Percentiles rank a stretch among this genome's conserved stretches.
These are phyloP conservation scores for Pseudococcus longispinus DNA, from an alignment of 2,888 invertebrate genomes.

Conservation along the genomic window DNA sequence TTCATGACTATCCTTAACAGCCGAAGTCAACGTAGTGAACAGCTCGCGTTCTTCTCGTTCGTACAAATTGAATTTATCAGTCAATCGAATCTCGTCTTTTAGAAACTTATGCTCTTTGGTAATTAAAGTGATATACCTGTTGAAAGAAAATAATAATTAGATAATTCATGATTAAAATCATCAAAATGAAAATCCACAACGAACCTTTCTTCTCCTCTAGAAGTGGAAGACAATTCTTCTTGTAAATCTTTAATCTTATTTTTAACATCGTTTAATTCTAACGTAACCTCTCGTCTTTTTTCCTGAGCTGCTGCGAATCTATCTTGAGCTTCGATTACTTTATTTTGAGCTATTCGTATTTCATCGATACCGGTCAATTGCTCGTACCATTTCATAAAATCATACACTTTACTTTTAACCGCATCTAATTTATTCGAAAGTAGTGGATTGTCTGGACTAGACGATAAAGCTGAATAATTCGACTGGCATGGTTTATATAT, in stretches of 20 bases:
- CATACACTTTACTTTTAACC: slow-evolving; percentile 51
- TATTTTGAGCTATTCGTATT: slow-evolving; percentile 76
- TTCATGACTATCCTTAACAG: slow-evolving; percentile 82
- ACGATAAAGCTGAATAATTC: slow-evolving; percentile 14
- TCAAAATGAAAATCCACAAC: slow-evolving; percentile 54
- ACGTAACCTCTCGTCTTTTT: slow-evolving; percentile 69
- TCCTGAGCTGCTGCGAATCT: slow-evolving; percentile 73
- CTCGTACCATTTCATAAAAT: slow-evolving; percentile 68
- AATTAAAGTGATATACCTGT: slow-evolving; percentile 65
- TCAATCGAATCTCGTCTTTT: slow-evolving; percentile 65
- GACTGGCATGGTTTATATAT: background rate
- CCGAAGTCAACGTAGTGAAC: slow-evolving; percentile 74
- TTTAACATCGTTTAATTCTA: slow-evolving; percentile 70
- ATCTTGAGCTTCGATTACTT: slow-evolving; percentile 75
- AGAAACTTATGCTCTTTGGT: slow-evolving; percentile 70
- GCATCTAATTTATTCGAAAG: background rate
- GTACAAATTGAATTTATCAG: slow-evolving; percentile 69
- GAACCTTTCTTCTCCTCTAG: slow-evolving; percentile 79
- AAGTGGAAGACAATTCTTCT: slow-evolving; percentile 77
- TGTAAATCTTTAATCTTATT: slow-evolving; percentile 74
- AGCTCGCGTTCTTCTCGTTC: slow-evolving; percentile 79
- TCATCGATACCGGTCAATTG: slow-evolving; percentile 79
- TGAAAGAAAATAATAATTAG: background rate
- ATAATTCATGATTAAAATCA: background rate
- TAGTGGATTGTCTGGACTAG: background rate